Evolutionary conservation across 2,888 invertebrate genomes (phyloP), one percentile per base, ranked within the genome.

Genomic region (Ptilodon capucinus): DNA sequence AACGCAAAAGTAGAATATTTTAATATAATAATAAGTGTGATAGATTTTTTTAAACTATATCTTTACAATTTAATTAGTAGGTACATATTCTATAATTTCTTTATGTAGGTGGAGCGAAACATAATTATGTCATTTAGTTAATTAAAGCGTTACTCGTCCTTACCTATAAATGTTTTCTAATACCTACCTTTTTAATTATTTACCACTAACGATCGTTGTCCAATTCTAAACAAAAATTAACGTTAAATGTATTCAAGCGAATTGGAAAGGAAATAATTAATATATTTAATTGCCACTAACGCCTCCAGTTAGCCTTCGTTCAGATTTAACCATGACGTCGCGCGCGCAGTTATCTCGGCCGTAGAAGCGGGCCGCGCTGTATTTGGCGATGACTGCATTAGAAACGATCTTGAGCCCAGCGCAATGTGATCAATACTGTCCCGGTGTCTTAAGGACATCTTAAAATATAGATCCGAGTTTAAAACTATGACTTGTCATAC

Each of bases 241-340:
- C 48, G 43, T 69, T 66, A 61, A 64, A 79, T 79, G 57, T 70
- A 76, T 76, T 73, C 73, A 76, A 74, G 74, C 76, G 65, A 74
- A 82, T 86, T 85, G 69, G 88, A 89, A 88, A 87, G 86, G 86
- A 86, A 84, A 86, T 86, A 84, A 84, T 84, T 85, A 86, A 85
- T 85, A 82, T 75, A 81, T 79, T 81, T 84, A 85, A 86, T 87
- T 84, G 81, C 78, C 76, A 74, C 68, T 74, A 77, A 84, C 88
- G 86, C 88, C 88, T 76, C 83, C 86, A 78, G 80, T 72, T 74
- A 85, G 82, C 89, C 90, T 90, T 88, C 88, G 76, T 66, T 76
- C 74, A 75, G 76, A 83, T 86, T 86, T 85, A 87, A 78, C 77
- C 71, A 82, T 89, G 87, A 89, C 86, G 89, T 82, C 71, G 75